Percentiles rank a stretch among this genome's conserved stretches.
Evolutionary conservation across 2,888 invertebrate species (phyloP).

Genomic region (Mythimna albipuncta): DNA sequence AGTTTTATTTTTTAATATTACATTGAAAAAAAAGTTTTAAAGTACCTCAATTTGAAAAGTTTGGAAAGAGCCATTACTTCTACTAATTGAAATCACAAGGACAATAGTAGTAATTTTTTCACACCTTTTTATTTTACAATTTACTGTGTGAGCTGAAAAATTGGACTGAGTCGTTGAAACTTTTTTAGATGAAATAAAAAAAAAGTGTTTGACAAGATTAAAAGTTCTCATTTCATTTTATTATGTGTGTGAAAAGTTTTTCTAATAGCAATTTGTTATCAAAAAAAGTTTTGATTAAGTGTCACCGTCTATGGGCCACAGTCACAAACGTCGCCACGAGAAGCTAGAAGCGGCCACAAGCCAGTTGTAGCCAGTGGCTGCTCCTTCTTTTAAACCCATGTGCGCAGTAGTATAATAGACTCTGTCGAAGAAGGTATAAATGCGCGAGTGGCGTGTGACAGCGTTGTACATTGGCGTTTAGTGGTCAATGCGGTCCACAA

Average conservation of each 20-base stretch:
- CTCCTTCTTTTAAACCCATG: too few relatives aligned
- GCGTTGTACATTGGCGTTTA: too few relatives aligned
- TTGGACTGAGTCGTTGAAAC: slow-evolving; percentile 22
- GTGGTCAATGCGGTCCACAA: too few relatives aligned
- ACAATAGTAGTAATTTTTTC: slow-evolving; percentile 13
- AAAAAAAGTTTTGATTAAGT: background rate
- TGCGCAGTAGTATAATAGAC: too few relatives aligned
- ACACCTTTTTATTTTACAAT: slow-evolving; percentile 20
- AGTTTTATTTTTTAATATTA: background rate
- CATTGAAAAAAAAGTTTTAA: background rate
- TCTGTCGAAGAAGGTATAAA: too few relatives aligned
- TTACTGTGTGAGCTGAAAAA: slow-evolving; percentile 35
- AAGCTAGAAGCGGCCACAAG: too few relatives aligned
- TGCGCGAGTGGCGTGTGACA: too few relatives aligned
- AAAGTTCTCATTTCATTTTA: slow-evolving; percentile 2
- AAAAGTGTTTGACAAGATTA: slow-evolving; percentile 15
- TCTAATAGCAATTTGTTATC: background rate
- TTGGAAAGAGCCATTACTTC: slow-evolving; percentile 12
- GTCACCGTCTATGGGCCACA: too few relatives aligned
- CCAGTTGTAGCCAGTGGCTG: too few relatives aligned
- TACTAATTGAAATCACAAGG: slow-evolving; percentile 17
- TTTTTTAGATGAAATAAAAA: slow-evolving; percentile 33
- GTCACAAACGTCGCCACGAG: too few relatives aligned
- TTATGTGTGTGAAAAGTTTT: slow-evolving; percentile 20
- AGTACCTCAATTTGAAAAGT: slow-evolving; percentile 14